A percentile compares a stretch with the other conserved stretches of the same genome.
Evolutionary conservation across 2,888 invertebrate species (phyloP).

Genomic region (Tiphia femorata): DNA sequence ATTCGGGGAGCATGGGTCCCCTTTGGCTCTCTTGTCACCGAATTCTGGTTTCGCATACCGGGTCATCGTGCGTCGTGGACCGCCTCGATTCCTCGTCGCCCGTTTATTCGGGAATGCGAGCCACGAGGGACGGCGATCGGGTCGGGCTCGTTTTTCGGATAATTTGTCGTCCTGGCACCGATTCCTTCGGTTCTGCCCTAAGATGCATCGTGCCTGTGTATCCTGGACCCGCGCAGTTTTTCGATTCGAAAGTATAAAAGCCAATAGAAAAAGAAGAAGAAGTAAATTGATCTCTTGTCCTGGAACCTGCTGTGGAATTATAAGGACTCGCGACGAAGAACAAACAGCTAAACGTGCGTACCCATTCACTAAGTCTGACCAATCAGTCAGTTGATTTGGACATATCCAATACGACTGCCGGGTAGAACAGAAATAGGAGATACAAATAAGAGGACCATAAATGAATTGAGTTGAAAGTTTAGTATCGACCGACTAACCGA

Average conservation of each 20-base stretch:
- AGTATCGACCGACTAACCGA: too few relatives aligned
- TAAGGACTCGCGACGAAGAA: neutral
- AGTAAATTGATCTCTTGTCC: neutral
- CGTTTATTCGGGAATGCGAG: constrained; percentile 34
- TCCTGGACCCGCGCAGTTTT: neutral
- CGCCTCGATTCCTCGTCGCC: constrained; percentile 16
- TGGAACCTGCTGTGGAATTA: neutral
- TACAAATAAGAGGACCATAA: too few relatives aligned
- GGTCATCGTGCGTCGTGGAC: constrained; percentile 48
- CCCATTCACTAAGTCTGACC: too few relatives aligned
- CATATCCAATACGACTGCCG: too few relatives aligned
- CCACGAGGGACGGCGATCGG: constrained; percentile 12
- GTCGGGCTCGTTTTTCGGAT: constrained; percentile 27
- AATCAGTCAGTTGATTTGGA: too few relatives aligned
- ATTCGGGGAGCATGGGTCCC: too few relatives aligned
- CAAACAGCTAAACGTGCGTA: too few relatives aligned
- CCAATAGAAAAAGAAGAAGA: neutral
- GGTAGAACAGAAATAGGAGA: too few relatives aligned
- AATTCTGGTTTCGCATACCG: constrained; percentile 58
- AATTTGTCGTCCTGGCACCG: constrained; percentile 42
- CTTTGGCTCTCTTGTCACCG: constrained; percentile 25
- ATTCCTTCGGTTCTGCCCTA: constrained; percentile 18
- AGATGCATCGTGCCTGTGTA: neutral
- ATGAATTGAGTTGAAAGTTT: too few relatives aligned
- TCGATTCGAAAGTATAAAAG: neutral